Percentiles rank a stretch among this genome's conserved stretches.
Conservation (phyloP, 2,797 vertebrate species). For the Catamblyrhynchus diadema region DNA sequence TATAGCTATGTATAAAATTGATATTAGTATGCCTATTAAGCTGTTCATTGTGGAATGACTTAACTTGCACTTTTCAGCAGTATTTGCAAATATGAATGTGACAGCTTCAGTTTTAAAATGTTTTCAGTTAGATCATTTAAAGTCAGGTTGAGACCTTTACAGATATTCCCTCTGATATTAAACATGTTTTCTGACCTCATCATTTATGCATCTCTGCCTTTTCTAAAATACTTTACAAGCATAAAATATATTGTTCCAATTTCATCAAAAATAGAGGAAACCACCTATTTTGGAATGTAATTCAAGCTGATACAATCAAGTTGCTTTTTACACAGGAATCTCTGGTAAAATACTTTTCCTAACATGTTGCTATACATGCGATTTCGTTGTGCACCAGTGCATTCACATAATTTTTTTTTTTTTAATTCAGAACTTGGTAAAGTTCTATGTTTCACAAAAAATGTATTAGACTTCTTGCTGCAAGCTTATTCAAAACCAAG, state of each 20-base stretch:
- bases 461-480: not conserved
- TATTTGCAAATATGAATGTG: not conserved
- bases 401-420: not conserved
- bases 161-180: not conserved
- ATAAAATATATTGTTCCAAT: not conserved
- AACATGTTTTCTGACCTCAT: not conserved
- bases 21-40: not conserved
- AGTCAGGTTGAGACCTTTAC: not conserved
- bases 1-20: not conserved
- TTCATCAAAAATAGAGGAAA: not conserved
- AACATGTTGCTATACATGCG: not conserved
- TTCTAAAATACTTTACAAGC: not conserved
- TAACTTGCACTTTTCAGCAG: not conserved
- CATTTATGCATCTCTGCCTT: not conserved
- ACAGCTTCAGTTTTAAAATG: not conserved
- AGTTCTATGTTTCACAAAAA: not conserved
- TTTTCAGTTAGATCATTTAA: not conserved
- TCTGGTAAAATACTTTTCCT: not conserved
- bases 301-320: not conserved
- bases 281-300: accelerated
- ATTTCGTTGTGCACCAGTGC: not conserved
- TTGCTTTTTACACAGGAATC: not conserved
- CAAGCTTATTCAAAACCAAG: not conserved
- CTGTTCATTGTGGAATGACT: not conserved
- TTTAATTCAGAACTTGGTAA: not conserved